Evolutionary conservation across 30 jellyfish, hydroid and myxozoan species (phyloP).

Genomic region (Pseudorhiza aurosa): DNA sequence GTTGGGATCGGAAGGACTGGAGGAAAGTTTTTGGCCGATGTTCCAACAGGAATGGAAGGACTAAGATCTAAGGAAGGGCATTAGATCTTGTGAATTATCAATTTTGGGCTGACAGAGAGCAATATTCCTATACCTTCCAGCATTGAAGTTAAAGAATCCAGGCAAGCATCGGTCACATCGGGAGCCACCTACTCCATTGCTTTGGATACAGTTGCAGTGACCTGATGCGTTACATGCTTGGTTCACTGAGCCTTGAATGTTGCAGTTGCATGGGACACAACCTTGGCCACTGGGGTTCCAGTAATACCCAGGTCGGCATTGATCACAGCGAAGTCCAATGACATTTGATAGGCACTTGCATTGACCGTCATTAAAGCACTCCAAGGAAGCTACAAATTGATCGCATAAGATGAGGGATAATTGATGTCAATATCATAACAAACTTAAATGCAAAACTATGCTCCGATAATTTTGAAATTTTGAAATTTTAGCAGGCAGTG

Average conservation of each 20-base stretch:
- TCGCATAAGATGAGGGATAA: background rate
- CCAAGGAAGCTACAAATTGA: conserved; percentile 52
- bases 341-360: conserved; percentile 93
- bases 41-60: too few species aligned
- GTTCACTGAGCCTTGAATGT: conserved; percentile 77
- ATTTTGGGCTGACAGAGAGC: too few species aligned
- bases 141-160: conserved; percentile 72
- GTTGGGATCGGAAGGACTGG: too few species aligned
- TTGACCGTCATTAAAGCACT: conserved; percentile 83
- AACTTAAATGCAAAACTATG: too few species aligned
- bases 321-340: conserved; percentile 78
- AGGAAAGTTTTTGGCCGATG: too few species aligned
- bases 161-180: conserved; percentile 88
- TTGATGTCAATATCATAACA: too few species aligned
- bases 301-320: conserved; percentile 71
- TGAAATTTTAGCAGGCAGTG: too few species aligned
- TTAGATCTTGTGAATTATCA: too few species aligned
- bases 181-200: conserved; percentile 94
- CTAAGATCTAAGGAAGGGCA: too few species aligned
- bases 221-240: conserved; percentile 84
- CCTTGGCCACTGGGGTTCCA: conserved; percentile 98
- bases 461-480: too few species aligned
- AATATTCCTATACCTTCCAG: conserved; percentile 73
- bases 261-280: conserved; percentile 89
- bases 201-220: conserved; percentile 74